phyloP scores from a whole-genome alignment of 2,888 invertebrate species.

The Heliconius hortense region DNA sequence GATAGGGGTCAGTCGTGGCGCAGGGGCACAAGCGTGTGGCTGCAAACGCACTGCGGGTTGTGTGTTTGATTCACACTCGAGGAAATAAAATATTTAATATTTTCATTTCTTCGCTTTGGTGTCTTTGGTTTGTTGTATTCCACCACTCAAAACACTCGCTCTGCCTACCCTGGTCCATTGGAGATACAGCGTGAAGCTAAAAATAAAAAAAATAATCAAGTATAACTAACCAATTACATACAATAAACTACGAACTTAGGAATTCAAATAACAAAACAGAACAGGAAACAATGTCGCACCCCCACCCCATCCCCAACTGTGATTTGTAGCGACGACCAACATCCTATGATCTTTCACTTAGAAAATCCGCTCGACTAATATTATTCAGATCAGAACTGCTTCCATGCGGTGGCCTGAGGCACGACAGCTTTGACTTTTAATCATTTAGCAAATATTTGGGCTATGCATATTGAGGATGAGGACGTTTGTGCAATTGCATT shows the following conservation, averaged over 20 bases:
- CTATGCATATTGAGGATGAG: conserved; percentile 77
- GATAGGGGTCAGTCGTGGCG: no score
- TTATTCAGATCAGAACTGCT: conserved; percentile 73
- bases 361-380: conserved; percentile 71
- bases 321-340: conserved; percentile 21
- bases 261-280: conserved; percentile 25
- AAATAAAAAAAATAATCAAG: no score
- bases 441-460: conserved; percentile 76
- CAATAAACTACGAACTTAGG: neutral
- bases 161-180: no score
- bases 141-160: no score
- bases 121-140: no score
- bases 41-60: no score
- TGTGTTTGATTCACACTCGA: no score
- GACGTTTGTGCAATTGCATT: conserved; percentile 76
- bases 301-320: conserved; percentile 6
- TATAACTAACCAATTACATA: no score
- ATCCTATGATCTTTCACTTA: conserved; percentile 71
- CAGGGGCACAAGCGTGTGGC: no score
- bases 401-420: conserved; percentile 64
- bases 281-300: conserved; percentile 28
- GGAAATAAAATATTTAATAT: no score
- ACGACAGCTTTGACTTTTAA: conserved; percentile 78
- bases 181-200: no score
- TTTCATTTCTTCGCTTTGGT: no score